Evolutionary conservation across 2,113 vertebrate genomes (phyloP), one percentile per base, ranked within the genome.

Genomic region (Phoxinus phoxinus): DNA sequence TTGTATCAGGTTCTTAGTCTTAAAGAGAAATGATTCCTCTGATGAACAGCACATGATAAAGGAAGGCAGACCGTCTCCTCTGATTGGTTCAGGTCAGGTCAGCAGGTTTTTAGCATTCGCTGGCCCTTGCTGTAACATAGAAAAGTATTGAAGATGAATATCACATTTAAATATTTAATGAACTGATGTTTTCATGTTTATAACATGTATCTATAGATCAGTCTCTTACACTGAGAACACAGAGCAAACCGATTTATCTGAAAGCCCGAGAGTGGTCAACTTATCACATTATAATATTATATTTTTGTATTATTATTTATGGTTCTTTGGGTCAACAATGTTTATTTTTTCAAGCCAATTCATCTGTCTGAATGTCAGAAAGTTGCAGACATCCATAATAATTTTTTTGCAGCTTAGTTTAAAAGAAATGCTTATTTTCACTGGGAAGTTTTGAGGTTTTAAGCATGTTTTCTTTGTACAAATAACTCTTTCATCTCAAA

Each of bases 71-170:
- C n/a, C 32, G 13, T 71, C 56, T 88, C 72, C 85, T 44, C 73
- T 58, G 51, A 61, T 81, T 77, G 51, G 59, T 63, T 75, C 27
- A 15, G 63, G 61, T 32, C 61, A 82, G 44, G 81, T 71, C 81
- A 72, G 17, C 21, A 61, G 59, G 81, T 56, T 48, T 91, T 91
- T 94, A 95, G 86, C 94, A 95, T 69, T 95, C 93, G 7, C 93
- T 94, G 87, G 93, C 88, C 46, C 92, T 93, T 84, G 88, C 95
- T 95, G 87, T 9, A 83, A 86, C 67, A 69, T 9, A 71, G 35
- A 23, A 76, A 48, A 61, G 6, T 25, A 46, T 21, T 85, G n/a
- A 59, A 58, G 25, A 65, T 35, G 19, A 44, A 27, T 25, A 71
- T n/a, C 17, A 48, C 25, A n/a, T 51, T 27, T n/a, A 58, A 30